phyloP scores from a whole-genome alignment of 2,113 vertebrate genomes.

The Platysternon megacephalum region DNA sequence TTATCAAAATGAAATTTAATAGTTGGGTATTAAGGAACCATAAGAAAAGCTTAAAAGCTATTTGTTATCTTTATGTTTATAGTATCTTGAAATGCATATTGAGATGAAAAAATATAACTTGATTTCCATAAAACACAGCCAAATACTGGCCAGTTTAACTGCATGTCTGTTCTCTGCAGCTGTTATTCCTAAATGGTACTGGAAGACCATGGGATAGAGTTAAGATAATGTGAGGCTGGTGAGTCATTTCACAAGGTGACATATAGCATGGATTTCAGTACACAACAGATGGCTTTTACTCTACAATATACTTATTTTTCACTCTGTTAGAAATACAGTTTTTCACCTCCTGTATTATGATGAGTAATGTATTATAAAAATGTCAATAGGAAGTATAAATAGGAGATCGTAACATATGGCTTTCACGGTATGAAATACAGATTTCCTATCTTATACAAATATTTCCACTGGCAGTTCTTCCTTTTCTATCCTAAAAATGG shows the following conservation, averaged over 20 bases:
- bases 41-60: not conserved
- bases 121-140: not conserved
- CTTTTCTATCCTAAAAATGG: slow-evolving; percentile 61
- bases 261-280: slow-evolving; percentile 14
- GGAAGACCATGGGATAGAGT: not conserved
- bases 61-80: not conserved
- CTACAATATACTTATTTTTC: not conserved
- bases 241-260: slow-evolving; percentile 30
- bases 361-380: not conserved
- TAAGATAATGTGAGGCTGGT: slow-evolving; percentile 1
- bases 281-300: slow-evolving; percentile 26
- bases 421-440: slow-evolving; percentile 40
- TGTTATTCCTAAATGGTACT: not conserved
- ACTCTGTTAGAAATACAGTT: slow-evolving; percentile 1
- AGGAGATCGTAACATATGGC: slow-evolving; percentile 45
- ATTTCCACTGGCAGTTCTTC: slow-evolving; percentile 46
- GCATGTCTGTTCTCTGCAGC: not conserved
- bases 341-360: slow-evolving; percentile 36
- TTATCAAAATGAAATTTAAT: not conserved
- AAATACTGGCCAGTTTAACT: not conserved
- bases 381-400: slow-evolving; percentile 48
- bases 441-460: slow-evolving; percentile 57
- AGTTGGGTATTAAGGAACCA: not conserved
- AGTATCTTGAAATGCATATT: not conserved
- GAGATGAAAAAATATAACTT: not conserved